Conservation (phyloP, 35 echinoderm and acorn worm species). For the Lytechinus pictus region DNA sequence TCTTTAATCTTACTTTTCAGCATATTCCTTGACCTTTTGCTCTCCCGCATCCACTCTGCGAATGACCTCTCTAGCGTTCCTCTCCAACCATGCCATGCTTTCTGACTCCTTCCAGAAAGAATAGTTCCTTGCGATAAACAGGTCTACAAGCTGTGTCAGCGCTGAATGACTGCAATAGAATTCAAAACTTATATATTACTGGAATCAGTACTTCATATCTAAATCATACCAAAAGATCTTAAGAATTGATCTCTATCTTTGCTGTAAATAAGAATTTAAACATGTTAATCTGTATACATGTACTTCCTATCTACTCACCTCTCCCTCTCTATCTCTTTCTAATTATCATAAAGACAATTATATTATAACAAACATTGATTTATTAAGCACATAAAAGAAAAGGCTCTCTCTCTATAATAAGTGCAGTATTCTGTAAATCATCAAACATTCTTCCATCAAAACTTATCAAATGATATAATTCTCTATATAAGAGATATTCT, state of each 20-base stretch:
- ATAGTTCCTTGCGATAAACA: constrained; percentile 82
- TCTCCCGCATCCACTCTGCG: constrained; percentile 68
- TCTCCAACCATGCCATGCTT: constrained; percentile 81
- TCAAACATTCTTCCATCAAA: no score
- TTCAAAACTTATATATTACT: no score
- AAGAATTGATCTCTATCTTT: no score
- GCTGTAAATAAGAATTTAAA: neutral
- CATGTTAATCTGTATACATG: neutral
- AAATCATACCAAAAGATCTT: no score
- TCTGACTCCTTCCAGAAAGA: constrained; percentile 93
- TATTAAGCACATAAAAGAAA: no score
- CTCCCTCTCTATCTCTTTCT: neutral
- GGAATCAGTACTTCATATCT: no score
- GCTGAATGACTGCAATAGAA: constrained; percentile 43
- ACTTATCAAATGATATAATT: no score
- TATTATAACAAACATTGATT: no score
- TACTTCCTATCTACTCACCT: neutral
- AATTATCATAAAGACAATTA: neutral
- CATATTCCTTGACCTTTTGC: constrained; percentile 61
- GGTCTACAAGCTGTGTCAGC: constrained; percentile 74
- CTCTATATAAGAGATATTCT: no score
- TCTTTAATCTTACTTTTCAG: constrained; percentile 64
- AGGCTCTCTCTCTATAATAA: no score
- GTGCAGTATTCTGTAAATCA: no score
- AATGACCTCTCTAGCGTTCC: constrained; percentile 71